Percentiles rank a stretch among this genome's conserved stretches.
Evolutionary conservation across 2,113 vertebrate genomes (phyloP).

Genomic region (Chlamydotis undulata): DNA sequence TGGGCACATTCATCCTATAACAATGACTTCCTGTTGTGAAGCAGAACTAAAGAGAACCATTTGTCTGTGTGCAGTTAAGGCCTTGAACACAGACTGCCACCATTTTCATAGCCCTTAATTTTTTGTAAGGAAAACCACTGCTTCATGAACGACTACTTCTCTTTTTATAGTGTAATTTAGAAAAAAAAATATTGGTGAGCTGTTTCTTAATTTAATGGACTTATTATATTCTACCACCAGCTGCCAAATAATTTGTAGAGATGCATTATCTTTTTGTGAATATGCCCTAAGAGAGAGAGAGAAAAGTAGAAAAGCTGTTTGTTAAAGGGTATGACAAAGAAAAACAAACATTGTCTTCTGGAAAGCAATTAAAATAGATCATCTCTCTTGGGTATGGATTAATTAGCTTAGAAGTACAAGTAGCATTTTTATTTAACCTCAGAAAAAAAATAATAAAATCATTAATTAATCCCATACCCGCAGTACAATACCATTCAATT

Average conservation of each 20-base stretch:
- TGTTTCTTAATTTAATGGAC: conserved; percentile 46
- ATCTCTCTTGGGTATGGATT: conserved; percentile 1
- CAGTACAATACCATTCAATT: background rate
- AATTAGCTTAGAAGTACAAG: conserved; percentile 31
- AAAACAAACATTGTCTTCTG: conserved; percentile 24
- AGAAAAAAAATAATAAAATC: background rate
- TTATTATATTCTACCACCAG: conserved; percentile 28
- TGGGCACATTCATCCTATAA: background rate
- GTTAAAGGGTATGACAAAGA: background rate
- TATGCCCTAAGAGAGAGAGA: conserved; percentile 23
- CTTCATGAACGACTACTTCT: background rate
- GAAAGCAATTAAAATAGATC: conserved; percentile 17
- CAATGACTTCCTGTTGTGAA: conserved; percentile 36
- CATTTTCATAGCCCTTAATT: background rate
- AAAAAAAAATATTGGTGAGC: background rate
- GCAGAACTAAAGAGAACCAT: conserved; percentile 15
- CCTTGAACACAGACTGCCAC: background rate
- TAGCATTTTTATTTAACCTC: conserved; percentile 20
- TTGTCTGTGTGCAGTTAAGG: conserved; percentile 27
- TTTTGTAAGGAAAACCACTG: background rate
- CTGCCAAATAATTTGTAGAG: conserved; percentile 52
- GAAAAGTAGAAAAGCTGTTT: conserved; percentile 8
- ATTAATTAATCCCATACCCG: background rate
- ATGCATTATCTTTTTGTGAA: conserved; percentile 26
- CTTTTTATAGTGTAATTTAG: conserved; percentile 32